Conservation (phyloP, 2,797 vertebrate species). For the Gallirallus australis region DNA sequence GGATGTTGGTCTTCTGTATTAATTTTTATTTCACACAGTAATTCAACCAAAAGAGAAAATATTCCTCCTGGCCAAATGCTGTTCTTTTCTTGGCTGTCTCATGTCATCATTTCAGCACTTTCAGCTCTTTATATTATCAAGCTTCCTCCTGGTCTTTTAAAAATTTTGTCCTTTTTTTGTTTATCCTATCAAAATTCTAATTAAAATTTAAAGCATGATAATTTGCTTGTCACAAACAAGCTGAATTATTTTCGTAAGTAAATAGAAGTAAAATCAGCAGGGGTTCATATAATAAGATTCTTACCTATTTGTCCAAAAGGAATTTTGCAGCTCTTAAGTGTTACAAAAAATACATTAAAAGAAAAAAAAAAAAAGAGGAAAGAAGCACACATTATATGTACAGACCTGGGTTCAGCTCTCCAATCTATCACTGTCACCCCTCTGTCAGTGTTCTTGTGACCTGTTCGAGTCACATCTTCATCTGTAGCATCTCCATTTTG, state of each 20-base stretch:
- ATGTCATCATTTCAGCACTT: background rate
- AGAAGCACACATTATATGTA: background rate
- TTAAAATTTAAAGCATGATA: background rate
- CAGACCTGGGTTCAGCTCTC: background rate
- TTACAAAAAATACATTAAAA: background rate
- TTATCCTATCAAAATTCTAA: background rate
- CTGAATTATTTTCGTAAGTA: background rate
- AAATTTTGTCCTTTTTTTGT: background rate
- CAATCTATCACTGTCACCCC: background rate
- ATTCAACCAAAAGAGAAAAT: slow-evolving; percentile 9
- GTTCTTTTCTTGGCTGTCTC: background rate
- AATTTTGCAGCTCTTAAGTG: background rate
- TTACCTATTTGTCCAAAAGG: background rate
- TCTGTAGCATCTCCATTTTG: background rate
- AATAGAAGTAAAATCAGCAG: background rate
- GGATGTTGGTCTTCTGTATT: background rate
- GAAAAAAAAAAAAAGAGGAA: background rate
- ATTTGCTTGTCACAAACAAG: background rate
- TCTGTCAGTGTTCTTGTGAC: background rate
- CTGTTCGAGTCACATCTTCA: background rate
- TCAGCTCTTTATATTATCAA: background rate
- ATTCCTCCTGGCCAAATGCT: background rate
- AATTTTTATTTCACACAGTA: slow-evolving; percentile 15
- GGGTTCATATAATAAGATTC: background rate
- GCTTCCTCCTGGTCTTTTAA: background rate